Evolutionary conservation across 2,797 vertebrate genomes (phyloP), one percentile per base, ranked within the genome.

Genomic region (Sternarchorhynchus goeldii): DNA sequence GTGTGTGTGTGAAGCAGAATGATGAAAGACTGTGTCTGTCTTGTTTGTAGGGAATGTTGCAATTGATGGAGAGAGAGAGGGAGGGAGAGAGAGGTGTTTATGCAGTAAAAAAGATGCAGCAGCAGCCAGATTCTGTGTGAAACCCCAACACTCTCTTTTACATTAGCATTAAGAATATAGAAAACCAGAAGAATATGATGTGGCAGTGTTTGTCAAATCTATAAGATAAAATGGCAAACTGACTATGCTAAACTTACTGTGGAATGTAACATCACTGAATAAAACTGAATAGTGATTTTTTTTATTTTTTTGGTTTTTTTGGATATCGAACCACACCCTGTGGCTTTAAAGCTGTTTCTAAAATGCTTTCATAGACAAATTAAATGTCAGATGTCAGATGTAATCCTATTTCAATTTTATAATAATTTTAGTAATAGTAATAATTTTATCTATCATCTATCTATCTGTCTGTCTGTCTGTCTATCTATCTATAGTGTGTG

Each of bases 21-120:
- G 82, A 86, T 82, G 80, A 86, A 84, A 82, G 80, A 72, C 3
- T 45, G 69, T 55, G 31, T 69, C 68, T 81, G 76, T 81, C 76
- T 73, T 72, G 71, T 70, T 73, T 80, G 76, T 59, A 10, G 66
- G 29, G 55, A 71, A 63, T 55, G 71, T 59, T 60, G 58, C 60
- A 12, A 72, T 71, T 66, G 67, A 72, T 8, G 7, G 7, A 7
- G 41, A 45, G 39, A 71, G 66, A 66, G 62, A 72, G 1, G 57
- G 60, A 72, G 55, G 34, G 7, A 65, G 34, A 5, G 31, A 53
- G 58, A 70, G 36, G 63, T 75, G 80, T 56, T 84, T 74, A 75
- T 77, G 75, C 62, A 59, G 53, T 18, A 36, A 67, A 74, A 36
- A 36, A 70, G 34, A 81, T 71, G 66, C 68, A 66, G 53, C 55